These are phyloP conservation scores for Symphodus melops DNA, from an alignment of 2,113 vertebrate species.

Conservation along the genomic window DNA sequence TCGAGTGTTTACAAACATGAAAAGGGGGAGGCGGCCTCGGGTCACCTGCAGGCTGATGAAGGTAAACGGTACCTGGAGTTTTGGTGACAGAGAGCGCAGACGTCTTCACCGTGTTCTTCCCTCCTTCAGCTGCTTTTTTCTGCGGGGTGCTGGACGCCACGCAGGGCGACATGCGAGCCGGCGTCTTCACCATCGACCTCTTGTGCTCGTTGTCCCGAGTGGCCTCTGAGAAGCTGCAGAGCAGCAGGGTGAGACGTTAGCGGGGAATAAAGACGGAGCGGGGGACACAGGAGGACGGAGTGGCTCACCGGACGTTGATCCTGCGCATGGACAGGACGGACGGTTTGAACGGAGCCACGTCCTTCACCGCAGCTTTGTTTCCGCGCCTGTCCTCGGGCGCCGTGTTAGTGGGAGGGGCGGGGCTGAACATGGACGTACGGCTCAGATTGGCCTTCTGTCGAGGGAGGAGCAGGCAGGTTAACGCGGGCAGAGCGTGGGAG, in stretches of 20 bases:
- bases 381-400: constrained; percentile 45
- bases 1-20: no score
- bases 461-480: background rate
- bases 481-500: background rate
- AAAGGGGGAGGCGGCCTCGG: no score
- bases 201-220: constrained; percentile 92
- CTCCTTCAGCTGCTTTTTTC: constrained; percentile 22
- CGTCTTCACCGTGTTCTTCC: constrained; percentile 34
- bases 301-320: constrained; percentile 91
- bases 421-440: constrained; percentile 82
- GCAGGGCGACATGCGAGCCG: constrained; percentile 86
- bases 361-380: constrained; percentile 67
- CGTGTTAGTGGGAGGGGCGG: constrained; percentile 65
- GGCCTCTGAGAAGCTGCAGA: constrained; percentile 89
- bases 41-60: no score
- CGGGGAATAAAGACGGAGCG: no score
- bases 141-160: constrained; percentile 66
- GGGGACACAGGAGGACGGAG: background rate
- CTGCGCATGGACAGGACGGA: constrained; percentile 85
- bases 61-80: constrained; percentile 53
- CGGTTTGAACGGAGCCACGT: constrained; percentile 77
- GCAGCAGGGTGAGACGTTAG: background rate
- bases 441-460: constrained; percentile 69
- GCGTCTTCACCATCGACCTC: constrained; percentile 90
- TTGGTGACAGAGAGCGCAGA: constrained; percentile 56